Evolutionary conservation across 2,888 invertebrate species (phyloP), one percentile per base, ranked within the genome.

Genomic region (Rhorus exstirpatorius): DNA sequence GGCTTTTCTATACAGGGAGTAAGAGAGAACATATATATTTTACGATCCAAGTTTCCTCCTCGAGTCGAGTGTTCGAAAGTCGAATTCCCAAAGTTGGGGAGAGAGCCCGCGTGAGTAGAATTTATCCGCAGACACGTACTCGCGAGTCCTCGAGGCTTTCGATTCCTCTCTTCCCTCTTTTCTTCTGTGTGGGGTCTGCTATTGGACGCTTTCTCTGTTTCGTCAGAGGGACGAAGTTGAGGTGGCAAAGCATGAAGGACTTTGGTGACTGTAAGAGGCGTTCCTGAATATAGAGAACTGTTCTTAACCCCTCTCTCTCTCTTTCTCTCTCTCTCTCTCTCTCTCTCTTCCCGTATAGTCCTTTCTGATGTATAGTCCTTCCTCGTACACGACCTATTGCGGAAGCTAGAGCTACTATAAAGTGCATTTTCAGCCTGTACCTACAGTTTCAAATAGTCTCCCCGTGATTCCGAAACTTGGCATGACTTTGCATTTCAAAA

Each of bases 61-160:
- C 60, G 71, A 58, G 41, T 49, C 38, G 38, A 49, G 58, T 51
- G 79, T 75, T 79, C 79, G 75, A 82, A 79, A 83, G 79, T 79
- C 79, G 83, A 83, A 83, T 83, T 83, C 83, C 79, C 79, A 79
- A 83, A 83, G 79, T 83, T 76, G 79, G 83, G 76, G 76, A 61
- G 71, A 79, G 76, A 61, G 71, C 85, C 88, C 88, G 89, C 90
- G 90, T 89, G 79, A 76, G 81, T 79, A 77, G 81, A 81, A 80
- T 82, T 82, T 84, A 79, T 84, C 79, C 70, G 76, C 74, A 72
- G 70, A 77, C 78, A 77, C 60, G 71, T 79, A 84, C 71, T 46
- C 79, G 71, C 19, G 41, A 68, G 24, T 60, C 68, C 58, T 35
- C 53, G 26, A 17, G 26, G 35, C 31, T 58, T 35, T 14, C 14